Evolutionary conservation across 2,113 vertebrate genomes (phyloP).

Genomic region (Catharus fuscescens): DNA sequence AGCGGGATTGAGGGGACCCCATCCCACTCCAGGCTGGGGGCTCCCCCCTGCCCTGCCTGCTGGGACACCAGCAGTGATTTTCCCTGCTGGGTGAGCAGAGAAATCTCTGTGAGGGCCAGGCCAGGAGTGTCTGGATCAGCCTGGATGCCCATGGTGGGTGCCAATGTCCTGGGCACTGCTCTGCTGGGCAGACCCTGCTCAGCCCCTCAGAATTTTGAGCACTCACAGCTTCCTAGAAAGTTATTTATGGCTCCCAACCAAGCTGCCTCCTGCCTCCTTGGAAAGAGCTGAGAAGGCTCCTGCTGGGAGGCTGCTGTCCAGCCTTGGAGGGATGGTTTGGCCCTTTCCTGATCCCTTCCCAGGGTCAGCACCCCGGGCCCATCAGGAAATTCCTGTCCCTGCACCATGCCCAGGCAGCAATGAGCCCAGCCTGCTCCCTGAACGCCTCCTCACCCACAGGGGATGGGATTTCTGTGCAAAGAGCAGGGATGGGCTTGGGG

Average conservation of each 20-base stretch:
- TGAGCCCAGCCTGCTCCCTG: neutral
- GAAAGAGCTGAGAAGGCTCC: neutral
- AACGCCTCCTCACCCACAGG: rapidly evolving
- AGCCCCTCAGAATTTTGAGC: neutral
- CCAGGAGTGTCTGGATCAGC: neutral
- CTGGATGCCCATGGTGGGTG: rapidly evolving
- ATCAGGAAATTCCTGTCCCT: neutral
- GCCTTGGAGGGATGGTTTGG: neutral
- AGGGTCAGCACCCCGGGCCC: neutral
- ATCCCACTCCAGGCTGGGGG: neutral
- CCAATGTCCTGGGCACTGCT: neutral
- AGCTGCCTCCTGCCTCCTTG: neutral
- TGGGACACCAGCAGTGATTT: rapidly evolving
- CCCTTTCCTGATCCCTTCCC: neutral
- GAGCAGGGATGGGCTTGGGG: neutral
- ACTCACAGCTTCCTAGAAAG: neutral
- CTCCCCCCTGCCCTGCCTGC: neutral
- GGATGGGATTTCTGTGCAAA: rapidly evolving
- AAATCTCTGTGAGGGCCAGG: rapidly evolving
- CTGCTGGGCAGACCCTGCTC: neutral
- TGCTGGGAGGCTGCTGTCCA: neutral
- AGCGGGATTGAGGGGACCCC: rapidly evolving
- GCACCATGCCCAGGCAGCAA: rapidly evolving
- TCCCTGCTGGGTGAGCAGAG: neutral
- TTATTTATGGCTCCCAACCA: neutral